These are phyloP conservation scores for Orestias chungarensis DNA, from an alignment of 2,797 vertebrate species.

Conservation along the genomic window DNA sequence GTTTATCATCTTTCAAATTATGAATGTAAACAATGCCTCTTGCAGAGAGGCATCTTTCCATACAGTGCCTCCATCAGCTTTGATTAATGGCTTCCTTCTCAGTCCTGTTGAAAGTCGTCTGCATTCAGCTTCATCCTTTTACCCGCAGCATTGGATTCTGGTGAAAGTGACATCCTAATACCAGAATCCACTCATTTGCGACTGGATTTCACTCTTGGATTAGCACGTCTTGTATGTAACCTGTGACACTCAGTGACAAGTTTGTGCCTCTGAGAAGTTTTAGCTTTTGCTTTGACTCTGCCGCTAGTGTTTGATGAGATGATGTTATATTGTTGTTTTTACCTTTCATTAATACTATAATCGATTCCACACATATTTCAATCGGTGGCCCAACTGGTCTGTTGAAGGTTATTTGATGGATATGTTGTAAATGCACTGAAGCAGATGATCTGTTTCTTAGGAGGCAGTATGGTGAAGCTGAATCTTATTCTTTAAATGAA, in stretches of 20 bases:
- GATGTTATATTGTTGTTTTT: background rate
- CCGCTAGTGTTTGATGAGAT: background rate
- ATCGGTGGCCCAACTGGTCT: background rate
- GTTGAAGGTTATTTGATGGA: background rate
- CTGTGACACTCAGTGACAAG: slow-evolving; percentile 48
- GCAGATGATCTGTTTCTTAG: background rate
- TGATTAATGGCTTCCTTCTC: background rate
- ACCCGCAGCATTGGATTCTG: slow-evolving; percentile 7
- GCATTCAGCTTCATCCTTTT: background rate
- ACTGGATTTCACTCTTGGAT: slow-evolving; percentile 22
- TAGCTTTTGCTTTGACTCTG: background rate
- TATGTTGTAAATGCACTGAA: background rate
- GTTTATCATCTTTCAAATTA: slow-evolving; percentile 2
- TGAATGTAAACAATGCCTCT: slow-evolving; percentile 4
- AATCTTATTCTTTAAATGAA: background rate
- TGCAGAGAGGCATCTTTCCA: background rate
- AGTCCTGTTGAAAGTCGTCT: background rate
- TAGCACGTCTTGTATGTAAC: slow-evolving; percentile 18
- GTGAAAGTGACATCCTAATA: slow-evolving; percentile 35
- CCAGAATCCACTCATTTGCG: slow-evolving; percentile 27
- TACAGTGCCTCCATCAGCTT: background rate
- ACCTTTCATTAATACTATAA: background rate
- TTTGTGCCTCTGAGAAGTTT: slow-evolving; percentile 36
- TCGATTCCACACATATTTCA: no score
- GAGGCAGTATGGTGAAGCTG: background rate